Evolutionary conservation across 2,888 invertebrate genomes (phyloP), one percentile per base, ranked within the genome.

Genomic region (Beris chalybata): DNA sequence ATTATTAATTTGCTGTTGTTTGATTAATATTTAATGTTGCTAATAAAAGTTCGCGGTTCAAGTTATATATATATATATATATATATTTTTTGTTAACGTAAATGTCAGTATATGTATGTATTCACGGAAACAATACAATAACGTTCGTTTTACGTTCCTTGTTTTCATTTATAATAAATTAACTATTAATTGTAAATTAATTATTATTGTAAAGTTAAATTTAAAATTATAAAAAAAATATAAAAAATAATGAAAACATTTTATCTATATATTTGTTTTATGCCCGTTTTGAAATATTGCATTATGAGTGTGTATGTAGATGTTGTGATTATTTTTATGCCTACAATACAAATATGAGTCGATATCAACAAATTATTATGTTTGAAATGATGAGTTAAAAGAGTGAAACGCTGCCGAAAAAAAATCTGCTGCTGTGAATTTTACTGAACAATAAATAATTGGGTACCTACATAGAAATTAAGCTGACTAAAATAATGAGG

Each of bases 101-200:
- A 38, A 38, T 38, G 38, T 38, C 38, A 38, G 9, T 38, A 38
- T 38, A 7, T 38, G 7, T 38, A 7, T 38, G 38, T 38, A 73
- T 70, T 72, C 74, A 72, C 73, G 74, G 74, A 71, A 72, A 75
- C 72, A 31, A 53, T 58, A 66, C 58, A 58, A 38, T 7, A 38
- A 44, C 67, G 70, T 70, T 67, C 47, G 50, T 66, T 58, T 45
- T 43, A 9, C 48, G 6, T 38, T 52, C 54, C 53, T 71, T 68
- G 22, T 45, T 43, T 32, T 57, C 6, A 11, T 56, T 38, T 13
- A 43, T 6, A 56, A 56, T 56, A 56, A 56, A 32, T 68, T 65
- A 52, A 38, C 29, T 48, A 61, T 52, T 59, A 22, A 45, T 30
- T 47, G 38, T 22, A 58, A 56, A 44, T 65, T 56, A 30, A 64